Evolutionary conservation across 2,797 vertebrate genomes (phyloP).

Genomic region (Chaunax sp.): DNA sequence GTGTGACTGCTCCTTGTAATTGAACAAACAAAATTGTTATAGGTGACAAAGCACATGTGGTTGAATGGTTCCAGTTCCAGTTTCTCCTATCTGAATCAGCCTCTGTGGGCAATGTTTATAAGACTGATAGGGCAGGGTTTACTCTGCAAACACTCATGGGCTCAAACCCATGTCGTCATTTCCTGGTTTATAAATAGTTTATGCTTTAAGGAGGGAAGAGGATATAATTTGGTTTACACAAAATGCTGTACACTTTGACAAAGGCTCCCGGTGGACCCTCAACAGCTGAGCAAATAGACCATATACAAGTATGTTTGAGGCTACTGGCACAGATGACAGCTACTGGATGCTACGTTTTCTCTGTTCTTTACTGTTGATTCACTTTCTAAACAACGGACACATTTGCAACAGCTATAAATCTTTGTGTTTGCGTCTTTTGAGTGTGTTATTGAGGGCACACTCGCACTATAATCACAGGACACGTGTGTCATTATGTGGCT

Average conservation of each 20-base stretch:
- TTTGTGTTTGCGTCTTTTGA: not conserved
- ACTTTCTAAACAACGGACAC: not conserved
- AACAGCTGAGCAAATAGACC: constrained; percentile 72
- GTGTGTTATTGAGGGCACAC: constrained; percentile 15
- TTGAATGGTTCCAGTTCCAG: not conserved
- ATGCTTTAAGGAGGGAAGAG: not conserved
- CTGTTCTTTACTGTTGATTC: not conserved
- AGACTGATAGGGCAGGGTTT: constrained; percentile 32
- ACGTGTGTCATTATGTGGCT: constrained; percentile 13
- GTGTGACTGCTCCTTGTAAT: not conserved
- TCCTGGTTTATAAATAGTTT: constrained; percentile 48
- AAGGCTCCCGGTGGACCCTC: constrained; percentile 5
- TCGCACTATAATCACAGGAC: constrained; percentile 10
- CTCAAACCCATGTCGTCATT: constrained; percentile 32
- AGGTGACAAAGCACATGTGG: constrained; percentile 2
- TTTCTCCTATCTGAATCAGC: constrained; percentile 21
- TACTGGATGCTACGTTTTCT: not conserved
- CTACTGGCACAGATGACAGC: constrained; percentile 3
- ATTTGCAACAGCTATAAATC: constrained; percentile 27
- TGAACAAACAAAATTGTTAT: constrained; percentile 9
- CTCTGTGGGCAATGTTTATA: constrained; percentile 35
- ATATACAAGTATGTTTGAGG: not conserved
- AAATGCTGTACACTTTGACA: not conserved
- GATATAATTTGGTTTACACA: constrained; percentile 1
- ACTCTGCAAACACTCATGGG: constrained; percentile 31